Conservation (phyloP, 2,113 vertebrate species). For the Sinocyclocheilus maitianheensis region DNA sequence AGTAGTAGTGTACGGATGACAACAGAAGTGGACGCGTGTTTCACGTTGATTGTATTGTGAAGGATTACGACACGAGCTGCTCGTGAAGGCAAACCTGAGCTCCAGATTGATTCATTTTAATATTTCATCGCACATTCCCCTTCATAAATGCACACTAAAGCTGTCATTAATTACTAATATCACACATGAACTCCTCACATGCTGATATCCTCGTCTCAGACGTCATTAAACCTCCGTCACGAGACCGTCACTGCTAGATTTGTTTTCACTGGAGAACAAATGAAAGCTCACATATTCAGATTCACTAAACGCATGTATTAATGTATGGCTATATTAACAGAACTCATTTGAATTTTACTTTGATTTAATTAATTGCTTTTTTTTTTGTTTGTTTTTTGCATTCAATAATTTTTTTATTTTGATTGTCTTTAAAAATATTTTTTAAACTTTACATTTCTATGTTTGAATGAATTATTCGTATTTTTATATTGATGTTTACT, state of each 20-base stretch:
- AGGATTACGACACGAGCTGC: neutral
- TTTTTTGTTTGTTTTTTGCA: too few species aligned
- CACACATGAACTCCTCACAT: neutral
- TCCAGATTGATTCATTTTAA: neutral
- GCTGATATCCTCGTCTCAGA: neutral
- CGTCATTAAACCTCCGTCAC: neutral
- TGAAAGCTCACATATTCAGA: neutral
- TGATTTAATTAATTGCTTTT: too few species aligned
- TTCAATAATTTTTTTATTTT: too few species aligned
- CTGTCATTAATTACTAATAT: neutral
- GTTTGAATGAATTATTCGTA: too few species aligned
- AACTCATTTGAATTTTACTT: neutral
- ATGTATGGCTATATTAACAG: conserved; percentile 5
- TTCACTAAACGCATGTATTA: conserved; percentile 13
- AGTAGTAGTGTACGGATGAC: too few species aligned
- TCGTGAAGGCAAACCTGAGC: neutral
- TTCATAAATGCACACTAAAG: neutral
- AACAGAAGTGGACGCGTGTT: neutral
- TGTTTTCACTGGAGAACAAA: conserved; percentile 32
- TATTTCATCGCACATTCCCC: neutral
- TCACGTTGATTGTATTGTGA: neutral
- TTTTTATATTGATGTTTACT: too few species aligned
- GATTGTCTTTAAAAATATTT: too few species aligned
- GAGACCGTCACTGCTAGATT: neutral
- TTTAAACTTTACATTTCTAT: too few species aligned